Evolutionary conservation across 2,888 invertebrate genomes (phyloP), one percentile per base, ranked within the genome.

Genomic region (Drosophila infuscata): DNA sequence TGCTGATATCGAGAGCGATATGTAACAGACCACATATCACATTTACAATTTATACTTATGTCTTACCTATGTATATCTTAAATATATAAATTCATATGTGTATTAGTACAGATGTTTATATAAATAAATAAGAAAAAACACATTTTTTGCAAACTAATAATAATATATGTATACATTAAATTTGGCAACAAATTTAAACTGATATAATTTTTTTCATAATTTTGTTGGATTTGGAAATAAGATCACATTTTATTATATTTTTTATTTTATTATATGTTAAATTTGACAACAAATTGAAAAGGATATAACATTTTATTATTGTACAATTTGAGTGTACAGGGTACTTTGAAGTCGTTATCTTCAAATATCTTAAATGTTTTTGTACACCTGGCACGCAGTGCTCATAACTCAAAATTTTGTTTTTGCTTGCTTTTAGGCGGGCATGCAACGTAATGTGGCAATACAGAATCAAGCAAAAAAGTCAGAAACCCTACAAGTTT

Each of bases 361-460:
- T 9, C 2, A 3, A 5, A 3, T 17, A 3, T 3, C n/a, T 3
- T 32, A 8, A 11, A 17, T 25, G 38, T 33, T 73, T 85, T 85
- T 65, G 84, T 83, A 85, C 89, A 91, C 92, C 91, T 83, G 83
- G 76, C 80, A 83, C 85, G 83, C 67, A 76, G 53, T 56, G 64
- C 80, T 66, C 91, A 91, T 90, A 91, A 90, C 82, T 91, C 83
- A 90, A 82, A 81, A 73, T 64, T 59, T 65, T 76, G 58, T 65
- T 73, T 64, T 52, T 62, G 65, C 53, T 52, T 59, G 57, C 68
- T 63, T 70, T 62, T 53, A 61, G 70, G 62, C 38, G 53, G 30
- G 20, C 43, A 30, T 63, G 66, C 68, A 67, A 41, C 76, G 78
- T 83, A 88, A 90, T 89, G 86, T 83, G 83, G 81, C 81, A 80